Evolutionary conservation across 2,888 invertebrate species (phyloP).

Genomic region (Xestoiulus laeticollis): DNA sequence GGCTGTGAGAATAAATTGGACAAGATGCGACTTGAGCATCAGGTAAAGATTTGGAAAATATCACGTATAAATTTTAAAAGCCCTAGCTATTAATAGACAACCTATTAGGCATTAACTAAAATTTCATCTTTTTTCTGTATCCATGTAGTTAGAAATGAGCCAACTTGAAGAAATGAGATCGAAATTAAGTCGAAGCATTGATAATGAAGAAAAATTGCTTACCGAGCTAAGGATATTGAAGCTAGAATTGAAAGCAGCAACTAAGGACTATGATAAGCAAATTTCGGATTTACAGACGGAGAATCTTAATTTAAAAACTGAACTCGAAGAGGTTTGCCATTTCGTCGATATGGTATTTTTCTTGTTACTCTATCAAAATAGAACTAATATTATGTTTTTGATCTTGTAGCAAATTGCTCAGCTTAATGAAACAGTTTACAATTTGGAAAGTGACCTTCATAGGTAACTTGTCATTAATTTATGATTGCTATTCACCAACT

Average conservation of each 20-base stretch:
- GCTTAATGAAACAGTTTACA: neutral
- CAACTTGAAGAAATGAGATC: constrained; percentile 2
- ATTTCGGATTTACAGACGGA: neutral
- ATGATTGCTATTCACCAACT: neutral
- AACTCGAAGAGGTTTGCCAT: constrained; percentile 13
- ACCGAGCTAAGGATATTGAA: neutral
- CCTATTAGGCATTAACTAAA: too few species aligned
- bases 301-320: neutral
- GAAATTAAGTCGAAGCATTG: neutral
- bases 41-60: constrained; percentile 33
- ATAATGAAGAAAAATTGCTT: neutral
- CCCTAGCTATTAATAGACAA: too few species aligned
- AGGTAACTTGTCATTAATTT: neutral
- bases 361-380: neutral
- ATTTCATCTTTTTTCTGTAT: neutral
- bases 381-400: neutral
- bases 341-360: neutral
- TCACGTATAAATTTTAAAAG: neutral
- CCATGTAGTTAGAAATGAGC: neutral
- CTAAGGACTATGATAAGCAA: neutral
- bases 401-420: constrained; percentile 6
- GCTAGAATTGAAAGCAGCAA: neutral
- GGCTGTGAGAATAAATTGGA: constrained; percentile 40
- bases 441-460: constrained; percentile 43
- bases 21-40: neutral